Evolutionary conservation across 2,797 vertebrate species (phyloP).

Genomic region (Danio tinwini): DNA sequence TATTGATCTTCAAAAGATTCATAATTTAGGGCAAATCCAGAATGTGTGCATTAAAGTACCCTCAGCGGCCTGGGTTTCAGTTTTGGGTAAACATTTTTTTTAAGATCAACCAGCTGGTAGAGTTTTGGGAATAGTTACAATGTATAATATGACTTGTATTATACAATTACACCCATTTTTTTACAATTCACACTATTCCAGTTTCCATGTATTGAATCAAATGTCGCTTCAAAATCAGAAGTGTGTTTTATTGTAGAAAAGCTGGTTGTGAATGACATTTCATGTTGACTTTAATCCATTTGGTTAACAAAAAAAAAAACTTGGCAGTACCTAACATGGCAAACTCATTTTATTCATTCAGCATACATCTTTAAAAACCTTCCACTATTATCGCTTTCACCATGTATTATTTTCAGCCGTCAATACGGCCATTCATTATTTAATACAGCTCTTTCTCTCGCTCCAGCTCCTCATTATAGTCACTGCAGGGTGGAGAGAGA

Average conservation of each 20-base stretch:
- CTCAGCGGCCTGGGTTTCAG: too few species aligned
- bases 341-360: neutral
- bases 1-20: too few species aligned
- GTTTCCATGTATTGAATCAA: neutral
- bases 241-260: neutral
- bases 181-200: neutral
- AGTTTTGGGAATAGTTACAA: neutral
- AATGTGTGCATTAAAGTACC: too few species aligned
- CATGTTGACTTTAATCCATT: constrained; percentile 1
- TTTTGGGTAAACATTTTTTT: neutral
- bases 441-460: constrained; percentile 53
- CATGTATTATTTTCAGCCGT: constrained; percentile 32
- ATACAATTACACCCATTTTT: neutral
- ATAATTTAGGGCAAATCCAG: too few species aligned
- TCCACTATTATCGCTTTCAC: constrained; percentile 22
- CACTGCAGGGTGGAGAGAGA: constrained; percentile 65
- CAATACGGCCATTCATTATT: constrained; percentile 45
- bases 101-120: too few species aligned
- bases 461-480: constrained; percentile 70
- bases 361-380: constrained; percentile 19
- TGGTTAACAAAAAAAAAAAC: neutral
- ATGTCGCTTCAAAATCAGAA: neutral
- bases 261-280: neutral
- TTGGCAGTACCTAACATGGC: neutral
- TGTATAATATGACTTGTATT: too few species aligned